Conservation (phyloP, 2,113 vertebrate species). For the Baryphthengus martii region DNA sequence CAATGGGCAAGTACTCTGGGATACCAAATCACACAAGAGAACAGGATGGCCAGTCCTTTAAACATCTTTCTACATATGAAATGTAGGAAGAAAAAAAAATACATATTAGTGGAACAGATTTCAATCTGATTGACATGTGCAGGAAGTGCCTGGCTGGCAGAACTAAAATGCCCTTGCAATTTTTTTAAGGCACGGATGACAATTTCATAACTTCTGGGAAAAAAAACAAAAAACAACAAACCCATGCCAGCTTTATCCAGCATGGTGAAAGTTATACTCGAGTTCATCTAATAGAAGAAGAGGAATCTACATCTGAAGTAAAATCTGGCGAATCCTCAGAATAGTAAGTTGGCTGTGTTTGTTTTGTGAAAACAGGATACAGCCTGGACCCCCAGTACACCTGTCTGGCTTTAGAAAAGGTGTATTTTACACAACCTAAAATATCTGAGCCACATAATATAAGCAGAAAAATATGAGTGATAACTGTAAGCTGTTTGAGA, state of each 20-base stretch:
- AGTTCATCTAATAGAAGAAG: not conserved
- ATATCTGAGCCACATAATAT: not conserved
- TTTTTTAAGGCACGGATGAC: not conserved
- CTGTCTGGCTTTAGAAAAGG: not conserved
- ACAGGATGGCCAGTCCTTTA: not conserved
- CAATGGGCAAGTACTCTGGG: not conserved
- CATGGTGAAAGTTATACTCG: not conserved
- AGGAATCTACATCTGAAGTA: conserved; percentile 15
- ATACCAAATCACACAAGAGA: not conserved
- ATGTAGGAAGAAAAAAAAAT: not conserved
- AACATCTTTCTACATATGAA: not conserved
- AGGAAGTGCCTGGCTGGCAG: not conserved
- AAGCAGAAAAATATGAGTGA: not conserved
- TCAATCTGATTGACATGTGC: not conserved
- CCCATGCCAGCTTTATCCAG: not conserved
- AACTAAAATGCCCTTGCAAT: not conserved
- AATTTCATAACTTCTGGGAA: not conserved
- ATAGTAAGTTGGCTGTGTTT: not conserved
- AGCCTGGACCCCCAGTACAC: not conserved
- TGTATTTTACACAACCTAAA: not conserved
- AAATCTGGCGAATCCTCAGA: conserved; percentile 4
- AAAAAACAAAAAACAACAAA: not conserved
- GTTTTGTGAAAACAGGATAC: not conserved
- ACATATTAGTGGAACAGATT: not conserved
- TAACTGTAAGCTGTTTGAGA: not conserved